Conservation (phyloP, 2,888 invertebrate species). For the Dyspetes luteomarginatus region DNA sequence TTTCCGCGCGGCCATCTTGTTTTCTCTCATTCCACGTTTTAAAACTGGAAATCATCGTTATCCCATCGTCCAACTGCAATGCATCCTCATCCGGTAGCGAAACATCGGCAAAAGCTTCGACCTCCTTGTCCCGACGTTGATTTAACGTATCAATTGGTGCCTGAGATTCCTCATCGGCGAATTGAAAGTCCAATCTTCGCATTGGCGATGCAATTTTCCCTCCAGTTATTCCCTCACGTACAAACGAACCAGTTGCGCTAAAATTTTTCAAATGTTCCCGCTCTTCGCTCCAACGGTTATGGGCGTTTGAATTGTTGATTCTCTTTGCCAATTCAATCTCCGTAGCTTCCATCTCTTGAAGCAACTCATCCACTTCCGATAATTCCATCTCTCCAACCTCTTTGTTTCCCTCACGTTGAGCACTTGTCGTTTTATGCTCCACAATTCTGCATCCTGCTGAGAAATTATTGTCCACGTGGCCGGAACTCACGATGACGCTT, state of each 20-base stretch:
- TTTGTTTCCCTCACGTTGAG: constrained; percentile 64
- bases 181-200: constrained; percentile 67
- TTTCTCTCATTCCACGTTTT: constrained; percentile 72
- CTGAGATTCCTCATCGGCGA: constrained; percentile 51
- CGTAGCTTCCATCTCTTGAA: constrained; percentile 82
- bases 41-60: constrained; percentile 74
- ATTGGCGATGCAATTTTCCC: constrained; percentile 28
- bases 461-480: too few relatives aligned
- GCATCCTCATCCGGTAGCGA: constrained; percentile 73
- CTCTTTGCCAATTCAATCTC: constrained; percentile 80
- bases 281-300: constrained; percentile 47
- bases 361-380: constrained; percentile 82
- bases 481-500: constrained; percentile 61
- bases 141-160: constrained; percentile 17
- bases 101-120: constrained; percentile 67
- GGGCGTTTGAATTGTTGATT: constrained; percentile 48
- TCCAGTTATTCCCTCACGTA: constrained; percentile 3
- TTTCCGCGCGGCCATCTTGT: constrained; percentile 16
- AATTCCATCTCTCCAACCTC: constrained; percentile 78
- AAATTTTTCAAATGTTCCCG: neutral
- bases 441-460: too few relatives aligned
- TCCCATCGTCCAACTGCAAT: constrained; percentile 71
- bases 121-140: constrained; percentile 62
- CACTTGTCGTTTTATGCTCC: too few relatives aligned
- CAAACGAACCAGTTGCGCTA: neutral